Evolutionary conservation across 53 echinoderm and acorn worm genomes (phyloP), one percentile per base, ranked within the genome.

Genomic region (Mesocentrotus franciscanus): DNA sequence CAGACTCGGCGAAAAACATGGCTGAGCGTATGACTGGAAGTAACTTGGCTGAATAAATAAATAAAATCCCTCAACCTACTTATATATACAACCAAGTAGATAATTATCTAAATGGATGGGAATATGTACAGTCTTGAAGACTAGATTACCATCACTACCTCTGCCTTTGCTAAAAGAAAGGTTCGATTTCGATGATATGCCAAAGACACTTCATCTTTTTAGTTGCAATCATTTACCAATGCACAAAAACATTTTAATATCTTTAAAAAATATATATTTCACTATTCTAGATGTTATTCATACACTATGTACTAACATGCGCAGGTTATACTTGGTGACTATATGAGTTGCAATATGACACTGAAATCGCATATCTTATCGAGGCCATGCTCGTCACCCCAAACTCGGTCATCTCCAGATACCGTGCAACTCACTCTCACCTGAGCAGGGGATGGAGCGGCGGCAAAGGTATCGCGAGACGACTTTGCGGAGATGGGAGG

Each of bases 1-100:
- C 10, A 93, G 61, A 60, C 59, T 93, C 11, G 93, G 93, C 3
- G 93, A 93, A 61, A 93, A 93, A 59, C 61, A 20, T 3, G 93
- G 93, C 61, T 93, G 93, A 8, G 79, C 93, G 16, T 59, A 93
- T 6, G 79, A 55, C 81, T 78, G 81, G 93, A 93, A 93, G 56
- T 83, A 83, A 15, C 60, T 93, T 59, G 83, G 60, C 93, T 93
- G 93, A 39, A 70, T 24, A 66, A 91, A 64, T 34, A 59, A 87
- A 87, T 58, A 57, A 58, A 57, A 58, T 87, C 42, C 16, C 30
- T 81, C 81, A 22, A 7, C 33, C 20, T 81, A 81, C 81, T 39
- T 35, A 78, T 81, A 11, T 8, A 81, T 12, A 42, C 0, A 39
- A 32, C 79, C 79, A 36, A 35, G 39, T 7, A 79, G 79, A 79